Evolutionary conservation across 2,113 vertebrate genomes (phyloP).

Genomic region (Solenodon paradoxus): DNA sequence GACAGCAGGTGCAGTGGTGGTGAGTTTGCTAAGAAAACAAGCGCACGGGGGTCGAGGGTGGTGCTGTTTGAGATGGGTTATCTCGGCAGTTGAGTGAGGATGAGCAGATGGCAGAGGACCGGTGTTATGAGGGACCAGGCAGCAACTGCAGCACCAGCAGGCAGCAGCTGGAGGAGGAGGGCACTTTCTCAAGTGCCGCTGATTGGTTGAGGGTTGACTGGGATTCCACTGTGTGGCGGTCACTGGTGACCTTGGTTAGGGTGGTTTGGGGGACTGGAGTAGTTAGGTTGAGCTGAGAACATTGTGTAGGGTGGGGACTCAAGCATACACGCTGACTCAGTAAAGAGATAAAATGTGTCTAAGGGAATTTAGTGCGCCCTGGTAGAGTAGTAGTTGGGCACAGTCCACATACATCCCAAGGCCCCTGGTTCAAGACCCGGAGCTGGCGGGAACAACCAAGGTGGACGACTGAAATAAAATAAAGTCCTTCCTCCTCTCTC

Average conservation of each 20-base stretch:
- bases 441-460: too few relatives aligned
- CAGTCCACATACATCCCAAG: too few relatives aligned
- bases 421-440: too few relatives aligned
- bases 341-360: not conserved
- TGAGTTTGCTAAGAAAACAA: not conserved
- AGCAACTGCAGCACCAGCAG: not conserved
- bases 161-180: too few relatives aligned
- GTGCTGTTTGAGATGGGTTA: not conserved
- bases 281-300: not conserved
- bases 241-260: not conserved
- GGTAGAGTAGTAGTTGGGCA: too few relatives aligned
- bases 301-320: not conserved
- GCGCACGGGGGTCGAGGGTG: not conserved
- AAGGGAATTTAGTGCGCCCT: too few relatives aligned
- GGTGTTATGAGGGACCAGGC: not conserved
- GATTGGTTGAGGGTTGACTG: not conserved
- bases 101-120: not conserved
- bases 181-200: not conserved
- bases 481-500: too few relatives aligned
- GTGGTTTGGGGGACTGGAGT: not conserved
- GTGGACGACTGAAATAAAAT: too few relatives aligned
- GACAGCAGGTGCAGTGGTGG: not conserved
- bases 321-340: fast-evolving
- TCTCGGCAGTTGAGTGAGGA: not conserved
- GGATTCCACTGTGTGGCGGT: not conserved